Evolutionary conservation across 53 echinoderm and acorn worm genomes (phyloP), one percentile per base, ranked within the genome.

Genomic region (Actinopyga echinites): DNA sequence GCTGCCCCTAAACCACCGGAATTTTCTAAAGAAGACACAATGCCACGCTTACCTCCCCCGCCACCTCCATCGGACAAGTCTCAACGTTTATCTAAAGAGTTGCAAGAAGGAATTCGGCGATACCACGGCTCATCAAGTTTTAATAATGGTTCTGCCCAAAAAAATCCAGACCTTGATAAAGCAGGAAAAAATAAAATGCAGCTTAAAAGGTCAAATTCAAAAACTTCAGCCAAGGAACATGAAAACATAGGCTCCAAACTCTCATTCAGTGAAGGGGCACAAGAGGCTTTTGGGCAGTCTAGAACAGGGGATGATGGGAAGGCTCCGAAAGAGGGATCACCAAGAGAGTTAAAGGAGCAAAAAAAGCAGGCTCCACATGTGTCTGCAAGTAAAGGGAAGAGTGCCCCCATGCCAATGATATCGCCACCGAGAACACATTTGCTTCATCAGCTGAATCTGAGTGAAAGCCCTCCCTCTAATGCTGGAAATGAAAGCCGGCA

Each of bases 401-500:
- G 36, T 62, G 62, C 81, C 22, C 81, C 81, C 29, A 80, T 59
- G 42, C 61, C 81, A 56, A 49, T 86, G 34, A 74, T 84, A 57
- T 89, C 89, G 9, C 89, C 89, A 55, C 92, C 89, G 8, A 74
- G 63, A 44, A 75, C 83, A 19, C 83, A 69, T 30, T 30, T 75
- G 13, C 82, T 82, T 30, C 35, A 69, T 13, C 40, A 75, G 58
- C 15, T 64, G 49, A 32, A 75, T 55, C 26, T 68, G 53, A 23
- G 42, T 80, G 75, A 75, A 32, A 58, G 82, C 57, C 58, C 77
- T n/a, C 92, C 83, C 37, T 75, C 89, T 49, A 31, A 57, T 29
- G 35, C 64, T 43, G 19, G 37, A 30, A 62, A 85, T 67, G 79
- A 87, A 36, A 74, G 66, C 38, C 84, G 87, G 56, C 60, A 84